Conservation (phyloP, 2,797 vertebrate species). For the Enteromius treurensis region DNA sequence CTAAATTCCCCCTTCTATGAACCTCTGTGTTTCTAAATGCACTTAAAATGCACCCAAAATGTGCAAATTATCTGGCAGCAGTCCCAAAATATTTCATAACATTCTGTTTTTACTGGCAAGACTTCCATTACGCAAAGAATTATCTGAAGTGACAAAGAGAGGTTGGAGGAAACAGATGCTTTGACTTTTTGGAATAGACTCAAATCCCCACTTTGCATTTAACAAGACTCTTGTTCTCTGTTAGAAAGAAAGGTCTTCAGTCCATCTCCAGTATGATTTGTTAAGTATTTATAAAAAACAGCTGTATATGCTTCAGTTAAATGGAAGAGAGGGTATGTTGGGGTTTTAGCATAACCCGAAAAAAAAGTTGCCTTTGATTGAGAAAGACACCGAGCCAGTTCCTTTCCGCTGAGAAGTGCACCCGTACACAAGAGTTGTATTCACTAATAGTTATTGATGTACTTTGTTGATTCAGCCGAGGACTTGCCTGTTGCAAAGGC, state of each 20-base stretch:
- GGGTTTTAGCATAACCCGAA: slow-evolving; percentile 43
- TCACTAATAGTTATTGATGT: slow-evolving; percentile 80
- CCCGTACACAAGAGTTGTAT: slow-evolving; percentile 79
- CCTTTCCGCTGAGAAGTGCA: slow-evolving; percentile 65
- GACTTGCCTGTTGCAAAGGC: slow-evolving; percentile 70
- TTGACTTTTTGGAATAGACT: not conserved
- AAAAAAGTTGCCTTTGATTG: slow-evolving; percentile 67
- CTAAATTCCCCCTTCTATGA: not conserved
- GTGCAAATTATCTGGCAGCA: slow-evolving; percentile 15
- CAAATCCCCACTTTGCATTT: slow-evolving; percentile 10
- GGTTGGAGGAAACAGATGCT: slow-evolving; percentile 10
- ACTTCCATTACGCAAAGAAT: slow-evolving; percentile 11
- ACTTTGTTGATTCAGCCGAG: slow-evolving; percentile 76
- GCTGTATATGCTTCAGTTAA: slow-evolving; percentile 27
- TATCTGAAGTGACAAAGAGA: slow-evolving; percentile 14
- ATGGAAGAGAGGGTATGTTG: slow-evolving; percentile 31
- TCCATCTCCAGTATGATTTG: not conserved
- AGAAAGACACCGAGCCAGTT: slow-evolving; percentile 67
- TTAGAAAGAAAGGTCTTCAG: not conserved
- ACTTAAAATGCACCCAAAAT: slow-evolving; percentile 13
- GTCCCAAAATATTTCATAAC: slow-evolving; percentile 8
- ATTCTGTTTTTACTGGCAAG: slow-evolving; percentile 23
- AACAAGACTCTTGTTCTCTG: slow-evolving; percentile 1
- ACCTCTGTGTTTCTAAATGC: not conserved
- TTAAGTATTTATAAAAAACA: not conserved